Evolutionary conservation across 1,140 invertebrate species (phyloP).

Genomic region (Tenebrio molitor): DNA sequence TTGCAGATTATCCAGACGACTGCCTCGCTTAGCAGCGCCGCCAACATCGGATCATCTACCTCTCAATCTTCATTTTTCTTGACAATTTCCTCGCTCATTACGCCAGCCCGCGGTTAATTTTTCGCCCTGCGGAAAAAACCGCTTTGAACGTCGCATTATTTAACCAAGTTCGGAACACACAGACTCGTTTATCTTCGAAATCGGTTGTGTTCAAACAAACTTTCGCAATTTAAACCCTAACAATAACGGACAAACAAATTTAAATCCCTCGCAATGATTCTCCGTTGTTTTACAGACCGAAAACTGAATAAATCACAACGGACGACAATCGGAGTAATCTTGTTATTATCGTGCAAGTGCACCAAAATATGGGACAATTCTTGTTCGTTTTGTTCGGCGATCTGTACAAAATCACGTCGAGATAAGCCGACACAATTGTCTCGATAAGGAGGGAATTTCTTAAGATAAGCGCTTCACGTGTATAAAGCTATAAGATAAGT

Average conservation of each 20-base stretch:
- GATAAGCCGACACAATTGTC: conserved; percentile 12
- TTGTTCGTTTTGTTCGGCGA: no score
- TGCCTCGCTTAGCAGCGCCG: not conserved
- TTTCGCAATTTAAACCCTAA: no score
- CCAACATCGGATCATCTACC: not conserved
- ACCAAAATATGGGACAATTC: not conserved
- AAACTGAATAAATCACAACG: no score
- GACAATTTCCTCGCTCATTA: not conserved
- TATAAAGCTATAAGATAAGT: conserved; percentile 19
- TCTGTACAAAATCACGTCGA: conserved; percentile 24
- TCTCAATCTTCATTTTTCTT: conserved; percentile 29
- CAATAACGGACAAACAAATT: not conserved
- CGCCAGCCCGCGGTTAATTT: conserved; percentile 1
- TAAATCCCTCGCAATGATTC: not conserved
- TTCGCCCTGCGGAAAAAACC: no score
- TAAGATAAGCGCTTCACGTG: not conserved
- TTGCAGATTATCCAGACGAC: conserved; percentile 8
- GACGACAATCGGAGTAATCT: no score
- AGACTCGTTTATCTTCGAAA: no score
- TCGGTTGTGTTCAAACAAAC: no score
- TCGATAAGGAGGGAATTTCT: not conserved
- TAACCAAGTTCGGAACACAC: no score
- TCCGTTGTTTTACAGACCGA: no score
- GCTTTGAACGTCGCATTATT: no score
- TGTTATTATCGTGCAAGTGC: no score